Evolutionary conservation across 2,888 invertebrate species (phyloP).

Genomic region (Alloplasta piceator): DNA sequence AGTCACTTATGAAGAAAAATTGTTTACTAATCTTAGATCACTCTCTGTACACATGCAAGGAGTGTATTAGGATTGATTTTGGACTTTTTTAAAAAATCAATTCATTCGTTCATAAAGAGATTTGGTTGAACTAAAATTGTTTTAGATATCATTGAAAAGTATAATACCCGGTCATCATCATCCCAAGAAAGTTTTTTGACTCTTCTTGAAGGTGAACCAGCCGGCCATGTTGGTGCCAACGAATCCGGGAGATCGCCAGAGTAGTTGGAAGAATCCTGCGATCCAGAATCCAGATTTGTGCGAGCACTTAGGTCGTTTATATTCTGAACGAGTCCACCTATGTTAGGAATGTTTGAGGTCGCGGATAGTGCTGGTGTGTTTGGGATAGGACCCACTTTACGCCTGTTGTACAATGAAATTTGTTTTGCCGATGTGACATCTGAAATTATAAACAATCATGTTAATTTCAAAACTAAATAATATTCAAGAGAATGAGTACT

Average conservation of each 20-base stretch:
- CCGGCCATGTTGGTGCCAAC: conserved; percentile 86
- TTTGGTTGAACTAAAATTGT: background rate
- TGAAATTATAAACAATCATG: conserved; percentile 51
- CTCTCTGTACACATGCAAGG: too few relatives aligned
- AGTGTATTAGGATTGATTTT: too few relatives aligned
- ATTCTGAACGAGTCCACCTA: conserved; percentile 80
- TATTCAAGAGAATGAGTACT: too few relatives aligned
- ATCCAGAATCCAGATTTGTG: conserved; percentile 75
- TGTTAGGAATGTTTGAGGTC: conserved; percentile 80
- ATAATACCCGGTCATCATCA: conserved; percentile 84
- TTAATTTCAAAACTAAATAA: background rate
- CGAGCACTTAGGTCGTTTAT: conserved; percentile 81
- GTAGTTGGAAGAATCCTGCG: conserved; percentile 79
- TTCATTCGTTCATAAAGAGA: conserved; percentile 29
- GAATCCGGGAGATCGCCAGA: conserved; percentile 80
- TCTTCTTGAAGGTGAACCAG: conserved; percentile 88
- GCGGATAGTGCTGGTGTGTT: conserved; percentile 79
- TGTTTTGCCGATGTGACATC: conserved; percentile 77
- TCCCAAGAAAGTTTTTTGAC: conserved; percentile 93
- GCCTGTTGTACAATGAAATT: conserved; percentile 76
- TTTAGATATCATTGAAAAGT: background rate
- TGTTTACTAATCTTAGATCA: too few relatives aligned
- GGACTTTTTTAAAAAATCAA: too few relatives aligned
- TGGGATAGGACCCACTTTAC: conserved; percentile 79
- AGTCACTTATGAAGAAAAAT: too few relatives aligned